These are phyloP conservation scores for Chinchilla lanigera DNA, from an alignment of 2,113 vertebrate genomes.

Conservation along the genomic window DNA sequence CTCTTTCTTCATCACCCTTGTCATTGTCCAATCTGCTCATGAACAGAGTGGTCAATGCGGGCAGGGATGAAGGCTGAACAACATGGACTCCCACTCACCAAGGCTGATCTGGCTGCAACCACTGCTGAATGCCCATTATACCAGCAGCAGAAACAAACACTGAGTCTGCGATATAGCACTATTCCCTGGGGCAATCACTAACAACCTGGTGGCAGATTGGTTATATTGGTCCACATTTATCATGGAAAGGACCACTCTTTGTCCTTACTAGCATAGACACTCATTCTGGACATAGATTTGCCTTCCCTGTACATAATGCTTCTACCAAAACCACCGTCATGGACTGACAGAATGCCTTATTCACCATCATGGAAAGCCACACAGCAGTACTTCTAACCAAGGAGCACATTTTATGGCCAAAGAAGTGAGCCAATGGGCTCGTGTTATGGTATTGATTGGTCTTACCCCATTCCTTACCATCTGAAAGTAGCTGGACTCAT, in stretches of 20 bases:
- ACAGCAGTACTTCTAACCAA: neutral
- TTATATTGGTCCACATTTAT: neutral
- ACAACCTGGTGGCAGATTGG: neutral
- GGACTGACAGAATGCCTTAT: neutral
- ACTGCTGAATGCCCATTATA: neutral
- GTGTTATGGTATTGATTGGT: neutral
- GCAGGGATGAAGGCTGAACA: neutral
- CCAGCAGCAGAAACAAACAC: neutral
- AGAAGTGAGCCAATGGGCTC: neutral
- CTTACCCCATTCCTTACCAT: neutral
- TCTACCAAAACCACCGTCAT: neutral
- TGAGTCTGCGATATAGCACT: neutral
- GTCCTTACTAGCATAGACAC: neutral
- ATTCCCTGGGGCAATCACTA: neutral
- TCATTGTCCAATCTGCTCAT: neutral
- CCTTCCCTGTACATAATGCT: neutral
- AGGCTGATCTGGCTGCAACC: neutral
- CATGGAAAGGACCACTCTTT: neutral
- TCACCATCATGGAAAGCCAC: neutral
- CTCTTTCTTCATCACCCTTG: neutral
- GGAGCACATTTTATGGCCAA: neutral
- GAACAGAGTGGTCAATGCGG: neutral
- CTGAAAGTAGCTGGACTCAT: neutral
- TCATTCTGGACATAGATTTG: neutral
- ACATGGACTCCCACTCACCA: neutral